Conservation (phyloP, 2,797 vertebrate species). For the Chelonia mydas region DNA sequence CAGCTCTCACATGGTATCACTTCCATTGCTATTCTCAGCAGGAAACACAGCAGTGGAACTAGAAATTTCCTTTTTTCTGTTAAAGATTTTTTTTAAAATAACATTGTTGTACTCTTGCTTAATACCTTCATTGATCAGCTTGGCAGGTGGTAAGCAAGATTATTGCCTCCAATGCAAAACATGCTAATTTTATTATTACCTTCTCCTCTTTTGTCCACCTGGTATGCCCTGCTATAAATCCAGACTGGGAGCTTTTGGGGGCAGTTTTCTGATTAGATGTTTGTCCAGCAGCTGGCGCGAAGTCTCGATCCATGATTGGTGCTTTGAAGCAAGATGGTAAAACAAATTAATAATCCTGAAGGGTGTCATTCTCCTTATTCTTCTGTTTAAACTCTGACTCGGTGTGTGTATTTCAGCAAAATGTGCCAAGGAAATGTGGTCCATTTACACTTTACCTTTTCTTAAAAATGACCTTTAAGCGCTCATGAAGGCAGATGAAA, state of each 20-base stretch:
- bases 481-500: constrained; percentile 68
- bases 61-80: not conserved
- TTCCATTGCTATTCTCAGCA: not conserved
- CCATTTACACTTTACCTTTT: constrained; percentile 38
- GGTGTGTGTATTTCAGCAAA: not conserved
- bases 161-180: not conserved
- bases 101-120: not conserved
- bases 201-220: not conserved
- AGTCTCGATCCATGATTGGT: not conserved
- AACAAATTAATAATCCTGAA: not conserved
- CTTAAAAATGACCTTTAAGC: constrained; percentile 72
- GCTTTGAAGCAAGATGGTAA: not conserved
- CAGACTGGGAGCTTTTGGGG: accelerated
- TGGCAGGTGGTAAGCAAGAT: not conserved
- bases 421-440: accelerated
- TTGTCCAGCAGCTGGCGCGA: accelerated
- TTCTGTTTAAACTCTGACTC: not conserved
- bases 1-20: not conserved
- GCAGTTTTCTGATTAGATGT: accelerated
- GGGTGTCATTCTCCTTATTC: not conserved
- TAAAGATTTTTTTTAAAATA: not conserved
- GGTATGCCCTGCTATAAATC: not conserved
- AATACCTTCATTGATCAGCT: not conserved
- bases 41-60: not conserved
- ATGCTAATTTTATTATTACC: not conserved